Evolutionary conservation across 2,888 invertebrate species (phyloP).

Genomic region (Acrocera orbiculus): DNA sequence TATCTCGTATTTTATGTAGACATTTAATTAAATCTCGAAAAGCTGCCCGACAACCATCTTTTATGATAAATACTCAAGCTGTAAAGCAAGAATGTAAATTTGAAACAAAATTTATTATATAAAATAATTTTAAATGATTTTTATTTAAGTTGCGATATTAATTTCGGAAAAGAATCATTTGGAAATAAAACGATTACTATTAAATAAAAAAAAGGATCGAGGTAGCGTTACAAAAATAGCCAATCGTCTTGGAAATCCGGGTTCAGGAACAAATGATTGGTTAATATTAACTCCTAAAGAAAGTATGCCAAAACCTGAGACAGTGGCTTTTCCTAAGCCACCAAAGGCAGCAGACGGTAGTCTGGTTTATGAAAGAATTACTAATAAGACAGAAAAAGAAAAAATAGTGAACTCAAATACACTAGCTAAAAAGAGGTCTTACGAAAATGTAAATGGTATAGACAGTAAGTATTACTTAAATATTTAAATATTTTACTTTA

Average conservation of each 20-base stretch:
- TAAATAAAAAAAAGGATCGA: conserved; percentile 39
- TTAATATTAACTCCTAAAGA: conserved; percentile 31
- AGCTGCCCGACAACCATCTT: conserved; percentile 74
- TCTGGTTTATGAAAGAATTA: conserved; percentile 68
- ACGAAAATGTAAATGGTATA: conserved; percentile 67
- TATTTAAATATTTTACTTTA: not conserved
- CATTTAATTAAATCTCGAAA: conserved; percentile 67
- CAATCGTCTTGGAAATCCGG: conserved; percentile 47
- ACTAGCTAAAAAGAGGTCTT: conserved; percentile 55
- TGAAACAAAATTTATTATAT: not conserved
- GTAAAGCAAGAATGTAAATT: conserved; percentile 76
- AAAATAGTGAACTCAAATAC: conserved; percentile 40
- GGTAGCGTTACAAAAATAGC: conserved; percentile 55
- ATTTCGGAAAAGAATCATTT: conserved; percentile 36
- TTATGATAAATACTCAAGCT: conserved; percentile 55
- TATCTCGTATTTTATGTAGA: conserved; percentile 72
- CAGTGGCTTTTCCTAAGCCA: conserved; percentile 76
- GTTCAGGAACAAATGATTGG: conserved; percentile 37
- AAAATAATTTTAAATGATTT: conserved; percentile 1
- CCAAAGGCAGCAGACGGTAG: conserved; percentile 81
- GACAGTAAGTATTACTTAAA: conserved; percentile 59
- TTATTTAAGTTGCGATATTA: conserved; percentile 35
- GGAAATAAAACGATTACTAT: conserved; percentile 38
- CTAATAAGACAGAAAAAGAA: conserved; percentile 57
- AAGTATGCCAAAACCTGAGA: conserved; percentile 61